Evolutionary conservation across 2,888 invertebrate genomes (phyloP).

Genomic region (Drosophila cognata): DNA sequence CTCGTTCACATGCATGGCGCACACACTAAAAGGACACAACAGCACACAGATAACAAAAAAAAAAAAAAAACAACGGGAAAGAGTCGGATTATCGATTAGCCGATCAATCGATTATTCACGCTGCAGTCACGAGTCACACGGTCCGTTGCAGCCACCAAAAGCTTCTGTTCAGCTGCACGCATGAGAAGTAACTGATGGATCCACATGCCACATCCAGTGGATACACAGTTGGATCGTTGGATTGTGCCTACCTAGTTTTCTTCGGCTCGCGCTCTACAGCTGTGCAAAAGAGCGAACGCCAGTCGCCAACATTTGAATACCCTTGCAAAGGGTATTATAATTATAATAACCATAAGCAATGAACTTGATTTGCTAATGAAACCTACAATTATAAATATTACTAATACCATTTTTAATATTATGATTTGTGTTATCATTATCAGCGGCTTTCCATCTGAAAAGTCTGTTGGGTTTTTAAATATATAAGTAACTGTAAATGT

Average conservation of each 20-base stretch:
- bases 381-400: not conserved
- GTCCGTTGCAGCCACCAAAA: slow-evolving; percentile 9
- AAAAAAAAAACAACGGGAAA: not conserved
- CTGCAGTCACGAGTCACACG: slow-evolving; percentile 2
- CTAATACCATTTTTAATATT: not conserved
- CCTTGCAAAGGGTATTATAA: not conserved
- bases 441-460: not conserved
- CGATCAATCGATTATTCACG: slow-evolving; percentile 3
- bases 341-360: not conserved
- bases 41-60: slow-evolving; percentile 5
- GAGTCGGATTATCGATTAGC: not conserved
- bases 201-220: slow-evolving; percentile 27
- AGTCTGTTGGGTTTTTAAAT: not conserved
- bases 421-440: not conserved
- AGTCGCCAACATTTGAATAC: slow-evolving; percentile 17
- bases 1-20: slow-evolving; percentile 82
- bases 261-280: slow-evolving; percentile 27
- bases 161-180: slow-evolving; percentile 67
- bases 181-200: slow-evolving; percentile 59
- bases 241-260: slow-evolving; percentile 15
- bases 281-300: slow-evolving; percentile 3
- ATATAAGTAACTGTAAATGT: not conserved
- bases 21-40: slow-evolving; percentile 11
- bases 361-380: not conserved
- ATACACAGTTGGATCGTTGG: slow-evolving; percentile 10